Evolutionary conservation across 2,888 invertebrate genomes (phyloP), one percentile per base, ranked within the genome.

Genomic region (Oeneis ivallda): DNA sequence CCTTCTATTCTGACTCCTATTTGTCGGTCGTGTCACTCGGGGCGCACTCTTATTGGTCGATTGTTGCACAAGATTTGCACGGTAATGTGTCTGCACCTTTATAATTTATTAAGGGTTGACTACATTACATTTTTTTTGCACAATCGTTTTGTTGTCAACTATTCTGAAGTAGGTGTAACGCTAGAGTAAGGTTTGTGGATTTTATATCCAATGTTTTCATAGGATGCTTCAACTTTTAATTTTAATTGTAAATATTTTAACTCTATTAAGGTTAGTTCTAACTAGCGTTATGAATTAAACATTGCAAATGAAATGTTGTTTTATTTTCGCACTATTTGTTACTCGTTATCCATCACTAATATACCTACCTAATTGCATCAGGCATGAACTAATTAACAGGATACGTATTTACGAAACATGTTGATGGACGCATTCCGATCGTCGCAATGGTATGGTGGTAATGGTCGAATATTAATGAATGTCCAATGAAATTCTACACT

Each of bases 161-260:
- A 11, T 34, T 32, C 34, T 34, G 2, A 52, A 57, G 49, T 52
- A 26, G 26, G 26, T 4, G 37, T 57, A 41, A 62, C 65, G 49
- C 45, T 62, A 62, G 57, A 61, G 13, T 52, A 45, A 52, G 56
- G 47, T 15, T 58, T 47, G 45, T 34, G 58, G 47, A 58, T 50
- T 10, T 41, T 15, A 13, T 58, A 58, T 34, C 45, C 26, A 50
- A 19, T 61, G 52, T 50, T 43, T 47, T 62, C 9, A 49, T 59
- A 50, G 56, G 47, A 39, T 60, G 61, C 57, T 66, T 66, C 56
- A 43, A 32, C 41, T 43, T 64, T 64, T 43, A 15, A 60, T n/a
- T n/a, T 64, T 61, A 15, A 60, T 13, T 69, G 68, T 71, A 66
- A 65, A 71, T 68, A 70, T 19, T 58, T 65, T 54, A 34, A 26